Base-by-base conservation (phyloP, 2,113 vertebrate genomes). In the Crocuta crocuta region DNA sequence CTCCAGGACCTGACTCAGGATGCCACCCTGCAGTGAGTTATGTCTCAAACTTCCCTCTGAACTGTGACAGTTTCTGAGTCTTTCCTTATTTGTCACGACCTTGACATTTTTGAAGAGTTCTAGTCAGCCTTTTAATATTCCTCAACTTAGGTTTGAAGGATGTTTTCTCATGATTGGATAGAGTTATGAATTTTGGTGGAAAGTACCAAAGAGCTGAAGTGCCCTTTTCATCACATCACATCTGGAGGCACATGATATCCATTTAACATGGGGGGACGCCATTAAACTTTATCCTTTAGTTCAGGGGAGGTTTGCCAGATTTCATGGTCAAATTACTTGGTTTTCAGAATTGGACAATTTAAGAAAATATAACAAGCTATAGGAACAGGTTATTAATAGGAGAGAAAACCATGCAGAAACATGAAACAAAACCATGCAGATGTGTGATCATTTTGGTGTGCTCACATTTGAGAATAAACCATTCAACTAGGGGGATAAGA, bases 391-490 rank as follows among this genome's bases (percentile, higher is more conserved):
- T 48, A 28, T 16, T 16, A 79, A 66, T 19, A 88, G n/a, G 12
- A 71, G 15, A 81, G 35, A 71, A 61, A 85, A 55, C 1, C 55
- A 23, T 39, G 39, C 39, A 39, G 39, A 39, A 39, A 39, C 39
- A 39, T 39, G 50, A 50, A 50, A 50, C 50, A 73, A 61, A 86
- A 58, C 1, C 55, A 24, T 79, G 28, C 35, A 71, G 50, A 17
- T 66, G 0, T n/a, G 19, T 55, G 74, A 45, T 21, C 0, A 5
- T 71, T 83, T 71, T 58, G n/a, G 21, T 94, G 3, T 16, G 13
- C 66, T 89, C 93, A 81, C 31, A 76, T 71, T 96, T 86, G 70
- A 92, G n/a, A 98, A 63, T 65, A 96, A 33, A 82, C 24, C 24
- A 76, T 48, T 48, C 74, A 17, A 6, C 43, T 48, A 78, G 13